These are phyloP conservation scores for Apis cerana DNA, from an alignment of 1,140 invertebrate species.

Conservation along the genomic window DNA sequence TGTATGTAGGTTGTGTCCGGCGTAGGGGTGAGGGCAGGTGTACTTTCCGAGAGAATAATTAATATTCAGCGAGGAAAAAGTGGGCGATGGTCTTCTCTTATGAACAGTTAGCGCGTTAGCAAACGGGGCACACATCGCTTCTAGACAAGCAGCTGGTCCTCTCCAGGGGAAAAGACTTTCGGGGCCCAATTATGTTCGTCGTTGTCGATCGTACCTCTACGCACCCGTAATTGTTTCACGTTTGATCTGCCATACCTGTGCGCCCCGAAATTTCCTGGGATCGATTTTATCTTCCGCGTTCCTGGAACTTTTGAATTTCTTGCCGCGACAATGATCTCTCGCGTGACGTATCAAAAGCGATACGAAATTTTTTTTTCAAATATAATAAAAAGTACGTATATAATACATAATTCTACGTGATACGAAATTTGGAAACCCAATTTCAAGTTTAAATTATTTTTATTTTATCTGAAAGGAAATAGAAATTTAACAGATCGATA, in stretches of 20 bases:
- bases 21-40: slow-evolving; percentile 62
- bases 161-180: slow-evolving; percentile 6
- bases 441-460: too few relatives aligned
- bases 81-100: slow-evolving; percentile 60
- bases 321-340: too few relatives aligned
- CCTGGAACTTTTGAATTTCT: not conserved
- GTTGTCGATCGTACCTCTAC: slow-evolving; percentile 33
- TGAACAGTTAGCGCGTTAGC: slow-evolving; percentile 72
- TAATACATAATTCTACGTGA: too few relatives aligned
- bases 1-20: slow-evolving; percentile 46
- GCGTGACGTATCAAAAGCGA: too few relatives aligned
- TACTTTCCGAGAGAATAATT: slow-evolving; percentile 67
- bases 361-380: too few relatives aligned
- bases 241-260: slow-evolving; percentile 1
- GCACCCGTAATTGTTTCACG: slow-evolving; percentile 52
- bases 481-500: too few relatives aligned
- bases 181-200: slow-evolving; percentile 51
- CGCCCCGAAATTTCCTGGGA: not conserved
- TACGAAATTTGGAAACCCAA: too few relatives aligned
- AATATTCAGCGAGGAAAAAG: slow-evolving; percentile 73
- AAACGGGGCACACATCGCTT: slow-evolving; percentile 48
- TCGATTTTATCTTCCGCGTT: slow-evolving; percentile 10
- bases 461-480: too few relatives aligned
- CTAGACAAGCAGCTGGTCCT: slow-evolving; percentile 65
- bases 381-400: too few relatives aligned